A percentile compares a stretch with the other conserved stretches of the same genome.
Evolutionary conservation across 2,113 vertebrate genomes (phyloP).

Genomic region (Glareola pratincola): DNA sequence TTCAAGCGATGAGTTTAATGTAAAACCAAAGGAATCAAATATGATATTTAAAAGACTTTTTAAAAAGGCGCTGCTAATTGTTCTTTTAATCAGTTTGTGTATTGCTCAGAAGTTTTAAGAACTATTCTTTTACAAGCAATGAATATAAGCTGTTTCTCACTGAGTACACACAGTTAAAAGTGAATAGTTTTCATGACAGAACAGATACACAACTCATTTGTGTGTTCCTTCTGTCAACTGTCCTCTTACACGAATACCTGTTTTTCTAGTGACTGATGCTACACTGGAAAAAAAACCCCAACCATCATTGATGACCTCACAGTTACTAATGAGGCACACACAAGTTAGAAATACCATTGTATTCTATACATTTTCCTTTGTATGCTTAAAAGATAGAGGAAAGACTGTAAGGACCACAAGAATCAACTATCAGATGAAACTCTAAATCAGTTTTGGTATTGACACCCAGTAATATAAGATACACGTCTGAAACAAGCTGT

Average conservation of each 20-base stretch:
- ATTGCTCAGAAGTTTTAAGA: neutral
- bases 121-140: neutral
- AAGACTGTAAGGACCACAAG: neutral
- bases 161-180: neutral
- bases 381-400: neutral
- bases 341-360: neutral
- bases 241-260: neutral
- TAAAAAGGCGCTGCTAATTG: neutral
- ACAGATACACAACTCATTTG: neutral
- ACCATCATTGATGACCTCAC: neutral
- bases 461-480: neutral
- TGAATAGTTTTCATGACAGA: neutral
- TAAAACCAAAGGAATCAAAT: neutral
- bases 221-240: neutral
- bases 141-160: neutral
- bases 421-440: neutral
- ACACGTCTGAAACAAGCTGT: neutral
- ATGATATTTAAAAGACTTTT: neutral
- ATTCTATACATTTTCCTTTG: neutral
- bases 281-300: neutral
- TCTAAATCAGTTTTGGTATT: neutral
- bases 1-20: conserved; percentile 24
- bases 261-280: neutral
- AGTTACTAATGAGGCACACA: neutral
- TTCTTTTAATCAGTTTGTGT: neutral